Percentiles rank a stretch among this genome's conserved stretches.
These are phyloP conservation scores for Nicator chloris DNA, from an alignment of 2,113 vertebrate species.

Conservation along the genomic window DNA sequence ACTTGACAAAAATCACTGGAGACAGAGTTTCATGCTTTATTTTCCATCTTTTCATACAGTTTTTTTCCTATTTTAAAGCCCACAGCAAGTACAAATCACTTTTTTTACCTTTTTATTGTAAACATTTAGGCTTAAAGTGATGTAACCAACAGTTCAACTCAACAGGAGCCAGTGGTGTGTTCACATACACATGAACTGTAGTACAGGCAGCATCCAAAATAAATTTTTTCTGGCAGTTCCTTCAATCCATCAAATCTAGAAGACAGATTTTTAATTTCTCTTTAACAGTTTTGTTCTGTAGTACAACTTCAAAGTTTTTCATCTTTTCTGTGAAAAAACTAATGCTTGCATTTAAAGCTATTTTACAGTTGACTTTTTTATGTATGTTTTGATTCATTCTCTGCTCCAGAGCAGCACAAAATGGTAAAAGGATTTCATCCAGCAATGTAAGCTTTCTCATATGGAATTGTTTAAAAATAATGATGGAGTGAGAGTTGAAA, in stretches of 20 bases:
- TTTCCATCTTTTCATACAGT: neutral
- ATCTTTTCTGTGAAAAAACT: neutral
- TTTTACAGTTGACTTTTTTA: slow-evolving; percentile 9
- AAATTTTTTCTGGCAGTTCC: slow-evolving; percentile 4
- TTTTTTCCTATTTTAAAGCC: slow-evolving; percentile 15
- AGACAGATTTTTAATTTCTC: neutral
- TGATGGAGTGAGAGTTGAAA: neutral
- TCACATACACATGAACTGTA: slow-evolving; percentile 34
- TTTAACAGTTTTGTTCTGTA: neutral
- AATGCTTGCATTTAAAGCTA: neutral
- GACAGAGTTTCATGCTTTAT: neutral
- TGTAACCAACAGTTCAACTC: slow-evolving; percentile 61
- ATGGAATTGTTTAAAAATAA: slow-evolving; percentile 50
- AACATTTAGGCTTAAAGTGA: slow-evolving; percentile 57
- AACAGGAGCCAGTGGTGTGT: slow-evolving; percentile 46
- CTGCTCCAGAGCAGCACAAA: neutral
- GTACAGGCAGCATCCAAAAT: slow-evolving; percentile 44
- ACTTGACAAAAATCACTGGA: neutral
- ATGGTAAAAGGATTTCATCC: slow-evolving; percentile 25
- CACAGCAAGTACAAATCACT: slow-evolving; percentile 30
- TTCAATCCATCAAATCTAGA: neutral
- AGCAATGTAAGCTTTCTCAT: slow-evolving; percentile 46
- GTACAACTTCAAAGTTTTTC: neutral
- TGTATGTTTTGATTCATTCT: slow-evolving; percentile 39
- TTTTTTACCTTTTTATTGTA: slow-evolving; percentile 65